Evolutionary conservation across 2,888 invertebrate species (phyloP).

Genomic region (Sphaerophoria rueppellii): DNA sequence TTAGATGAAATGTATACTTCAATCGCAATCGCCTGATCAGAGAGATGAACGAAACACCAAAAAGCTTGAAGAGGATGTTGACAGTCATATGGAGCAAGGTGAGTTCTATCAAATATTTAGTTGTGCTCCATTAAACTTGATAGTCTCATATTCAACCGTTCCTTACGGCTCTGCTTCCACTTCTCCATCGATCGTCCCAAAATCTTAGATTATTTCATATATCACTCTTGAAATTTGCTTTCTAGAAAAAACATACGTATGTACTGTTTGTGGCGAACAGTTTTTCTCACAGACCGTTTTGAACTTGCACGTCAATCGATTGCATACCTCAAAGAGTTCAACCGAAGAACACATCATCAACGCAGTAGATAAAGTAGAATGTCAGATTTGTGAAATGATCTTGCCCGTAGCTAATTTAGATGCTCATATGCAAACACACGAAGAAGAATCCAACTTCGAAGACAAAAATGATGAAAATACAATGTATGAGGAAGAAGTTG

Average conservation of each 20-base stretch:
- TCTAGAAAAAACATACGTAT: conserved; percentile 60
- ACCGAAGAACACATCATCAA: neutral
- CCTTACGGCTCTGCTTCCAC: too few relatives aligned
- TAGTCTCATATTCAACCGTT: too few relatives aligned
- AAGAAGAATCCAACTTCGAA: conserved; percentile 32
- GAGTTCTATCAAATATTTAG: too few relatives aligned
- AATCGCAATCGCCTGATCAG: neutral
- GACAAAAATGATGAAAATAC: conserved; percentile 18
- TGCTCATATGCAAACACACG: conserved; percentile 57
- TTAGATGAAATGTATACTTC: conserved; percentile 14
- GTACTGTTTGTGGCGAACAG: conserved; percentile 63
- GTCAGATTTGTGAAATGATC: conserved; percentile 55
- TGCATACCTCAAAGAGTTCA: conserved; percentile 16
- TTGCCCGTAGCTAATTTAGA: conserved; percentile 34
- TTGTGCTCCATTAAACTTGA: too few relatives aligned
- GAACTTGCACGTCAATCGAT: conserved; percentile 59
- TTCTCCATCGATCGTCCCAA: too few relatives aligned
- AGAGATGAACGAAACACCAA: too few relatives aligned
- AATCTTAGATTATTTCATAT: too few relatives aligned
- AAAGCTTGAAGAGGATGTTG: too few relatives aligned
- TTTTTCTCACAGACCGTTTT: conserved; percentile 66
- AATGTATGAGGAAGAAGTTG: conserved; percentile 41
- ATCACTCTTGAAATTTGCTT: neutral
- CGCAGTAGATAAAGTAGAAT: conserved; percentile 52
- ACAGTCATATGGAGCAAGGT: too few relatives aligned